Conservation (phyloP, 2,888 invertebrate genomes). For the Dasypogon diadema region DNA sequence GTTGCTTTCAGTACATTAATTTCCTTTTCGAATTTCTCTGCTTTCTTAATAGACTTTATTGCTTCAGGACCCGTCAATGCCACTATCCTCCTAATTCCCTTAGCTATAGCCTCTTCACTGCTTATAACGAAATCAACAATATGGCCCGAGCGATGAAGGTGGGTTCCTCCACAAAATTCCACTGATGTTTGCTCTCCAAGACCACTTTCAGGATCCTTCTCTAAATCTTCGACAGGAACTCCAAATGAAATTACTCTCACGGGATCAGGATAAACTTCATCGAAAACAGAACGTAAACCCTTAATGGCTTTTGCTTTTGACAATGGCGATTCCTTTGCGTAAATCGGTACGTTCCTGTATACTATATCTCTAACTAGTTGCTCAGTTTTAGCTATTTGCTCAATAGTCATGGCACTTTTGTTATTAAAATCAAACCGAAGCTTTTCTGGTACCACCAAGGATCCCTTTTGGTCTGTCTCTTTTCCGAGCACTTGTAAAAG, state of each 20-base stretch:
- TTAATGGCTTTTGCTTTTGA: slow-evolving; percentile 90
- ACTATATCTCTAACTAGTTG: slow-evolving; percentile 82
- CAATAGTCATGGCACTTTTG: slow-evolving; percentile 89
- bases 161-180: slow-evolving; percentile 99
- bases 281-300: slow-evolving; percentile 97
- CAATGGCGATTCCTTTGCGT: slow-evolving; percentile 87
- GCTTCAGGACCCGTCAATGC: slow-evolving; percentile 97
- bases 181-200: slow-evolving; percentile 89
- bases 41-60: slow-evolving; percentile 84
- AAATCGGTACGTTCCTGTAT: slow-evolving; percentile 81
- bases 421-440: slow-evolving; percentile 97
- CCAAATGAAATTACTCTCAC: slow-evolving; percentile 95
- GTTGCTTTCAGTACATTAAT: slow-evolving; percentile 74
- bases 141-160: slow-evolving; percentile 90
- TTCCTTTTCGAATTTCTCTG: slow-evolving; percentile 81
- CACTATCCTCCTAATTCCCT: slow-evolving; percentile 96
- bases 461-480: slow-evolving; percentile 95
- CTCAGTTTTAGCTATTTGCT: slow-evolving; percentile 91
- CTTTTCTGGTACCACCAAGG: slow-evolving; percentile 96
- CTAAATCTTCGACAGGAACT: slow-evolving; percentile 88
- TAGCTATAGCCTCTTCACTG: slow-evolving; percentile 98
- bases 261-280: slow-evolving; percentile 98
- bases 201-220: slow-evolving; percentile 85
- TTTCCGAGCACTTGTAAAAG: slow-evolving; percentile 89
- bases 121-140: slow-evolving; percentile 96